Conservation (phyloP, 2,797 vertebrate genomes). For the Galagoides demidoff region DNA sequence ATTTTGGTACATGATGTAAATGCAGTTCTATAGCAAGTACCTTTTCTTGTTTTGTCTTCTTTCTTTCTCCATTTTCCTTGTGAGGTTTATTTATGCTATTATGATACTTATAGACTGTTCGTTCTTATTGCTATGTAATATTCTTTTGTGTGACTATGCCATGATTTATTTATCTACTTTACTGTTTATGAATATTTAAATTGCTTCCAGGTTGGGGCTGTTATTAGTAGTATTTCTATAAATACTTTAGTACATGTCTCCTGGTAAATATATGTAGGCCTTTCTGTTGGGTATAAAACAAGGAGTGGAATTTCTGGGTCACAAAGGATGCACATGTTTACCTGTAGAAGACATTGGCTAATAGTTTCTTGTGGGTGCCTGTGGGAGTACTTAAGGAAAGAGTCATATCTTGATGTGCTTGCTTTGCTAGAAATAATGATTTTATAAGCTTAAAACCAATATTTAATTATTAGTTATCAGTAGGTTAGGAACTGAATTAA, state of each 20-base stretch:
- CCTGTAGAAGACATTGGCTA: not conserved
- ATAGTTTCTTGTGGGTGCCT: not conserved
- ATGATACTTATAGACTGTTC: not conserved
- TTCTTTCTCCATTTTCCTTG: not conserved
- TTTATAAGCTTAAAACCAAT: too few species aligned
- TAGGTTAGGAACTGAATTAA: too few species aligned
- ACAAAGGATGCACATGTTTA: not conserved
- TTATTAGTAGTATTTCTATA: not conserved
- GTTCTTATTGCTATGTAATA: not conserved
- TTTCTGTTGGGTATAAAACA: slow-evolving; percentile 11
- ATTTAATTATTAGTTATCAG: too few species aligned
- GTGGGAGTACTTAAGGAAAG: too few species aligned
- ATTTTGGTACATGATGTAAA: not conserved
- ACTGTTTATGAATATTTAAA: not conserved
- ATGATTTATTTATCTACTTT: not conserved
- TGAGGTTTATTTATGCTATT: not conserved
- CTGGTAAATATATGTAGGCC: not conserved
- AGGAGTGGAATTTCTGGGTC: not conserved
- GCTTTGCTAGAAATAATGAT: too few species aligned
- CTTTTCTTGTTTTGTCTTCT: not conserved
- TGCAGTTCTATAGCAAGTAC: not conserved
- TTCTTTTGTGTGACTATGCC: not conserved
- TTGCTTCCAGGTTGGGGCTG: not conserved
- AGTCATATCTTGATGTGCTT: too few species aligned
- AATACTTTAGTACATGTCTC: slow-evolving; percentile 9